These are phyloP conservation scores for Eubucco bourcierii DNA, from an alignment of 2,113 vertebrate genomes.

Conservation along the genomic window DNA sequence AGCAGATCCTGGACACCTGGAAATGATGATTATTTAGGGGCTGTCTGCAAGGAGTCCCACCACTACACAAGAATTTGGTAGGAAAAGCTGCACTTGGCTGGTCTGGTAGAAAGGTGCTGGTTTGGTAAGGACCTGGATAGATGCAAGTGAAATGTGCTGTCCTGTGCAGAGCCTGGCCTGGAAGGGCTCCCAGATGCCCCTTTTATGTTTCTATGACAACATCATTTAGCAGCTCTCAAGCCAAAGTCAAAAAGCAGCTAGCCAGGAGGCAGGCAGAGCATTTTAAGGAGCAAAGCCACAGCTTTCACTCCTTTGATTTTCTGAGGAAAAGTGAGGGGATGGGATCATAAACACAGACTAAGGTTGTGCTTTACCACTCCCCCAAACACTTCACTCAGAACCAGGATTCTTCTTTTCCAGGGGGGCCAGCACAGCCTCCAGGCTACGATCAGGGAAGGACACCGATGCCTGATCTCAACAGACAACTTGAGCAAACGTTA, in stretches of 20 bases:
- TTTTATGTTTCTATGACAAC: constrained; percentile 33
- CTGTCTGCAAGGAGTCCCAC: neutral
- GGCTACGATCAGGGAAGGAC: neutral
- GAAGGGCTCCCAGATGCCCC: neutral
- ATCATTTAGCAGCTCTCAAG: neutral
- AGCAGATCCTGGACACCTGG: neutral
- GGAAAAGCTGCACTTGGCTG: neutral
- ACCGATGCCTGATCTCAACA: neutral
- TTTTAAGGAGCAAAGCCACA: neutral
- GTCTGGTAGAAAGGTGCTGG: neutral
- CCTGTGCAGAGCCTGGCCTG: neutral
- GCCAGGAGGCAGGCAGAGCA: neutral
- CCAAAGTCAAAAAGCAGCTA: constrained; percentile 2
- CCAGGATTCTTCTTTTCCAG: neutral
- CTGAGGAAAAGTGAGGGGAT: neutral
- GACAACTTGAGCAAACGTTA: neutral
- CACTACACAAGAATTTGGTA: neutral
- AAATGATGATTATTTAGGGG: neutral
- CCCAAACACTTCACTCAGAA: neutral
- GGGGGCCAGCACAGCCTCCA: neutral
- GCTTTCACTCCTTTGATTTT: neutral
- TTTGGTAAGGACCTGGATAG: neutral
- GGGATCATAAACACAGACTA: fast-evolving
- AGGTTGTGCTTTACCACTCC: neutral
- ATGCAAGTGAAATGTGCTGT: neutral